phyloP scores from a whole-genome alignment of 92 coral and sea anemone species.

The Diadumene lineata region DNA sequence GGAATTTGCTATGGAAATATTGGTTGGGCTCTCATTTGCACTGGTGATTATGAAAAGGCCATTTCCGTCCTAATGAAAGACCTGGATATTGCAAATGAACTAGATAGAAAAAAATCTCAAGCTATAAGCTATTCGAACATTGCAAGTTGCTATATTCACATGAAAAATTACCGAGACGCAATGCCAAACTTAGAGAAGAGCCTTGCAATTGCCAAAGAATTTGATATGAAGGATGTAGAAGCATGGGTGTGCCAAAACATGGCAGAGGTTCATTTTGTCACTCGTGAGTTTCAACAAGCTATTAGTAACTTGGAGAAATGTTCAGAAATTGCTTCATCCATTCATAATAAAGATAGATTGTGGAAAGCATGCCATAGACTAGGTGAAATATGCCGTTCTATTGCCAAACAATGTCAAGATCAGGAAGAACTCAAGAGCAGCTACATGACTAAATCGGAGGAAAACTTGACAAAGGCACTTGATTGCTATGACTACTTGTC shows the following conservation, averaged over 20 bases:
- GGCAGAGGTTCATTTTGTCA: background rate
- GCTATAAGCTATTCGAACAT: background rate
- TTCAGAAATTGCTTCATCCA: slow-evolving; percentile 2
- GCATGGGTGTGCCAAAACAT: background rate
- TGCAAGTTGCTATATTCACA: background rate
- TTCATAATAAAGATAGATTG: slow-evolving; percentile 8
- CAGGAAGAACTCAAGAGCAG: background rate
- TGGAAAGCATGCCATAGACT: background rate
- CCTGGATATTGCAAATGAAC: background rate
- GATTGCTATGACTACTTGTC: background rate
- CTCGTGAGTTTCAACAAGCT: slow-evolving; percentile 7
- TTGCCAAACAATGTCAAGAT: background rate
- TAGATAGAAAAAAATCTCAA: background rate
- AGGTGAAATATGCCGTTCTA: slow-evolving; percentile 4
- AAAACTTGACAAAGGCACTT: background rate
- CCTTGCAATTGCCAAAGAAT: slow-evolving; percentile 7
- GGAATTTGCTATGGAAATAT: background rate
- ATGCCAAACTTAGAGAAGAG: background rate
- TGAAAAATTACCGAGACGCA: background rate
- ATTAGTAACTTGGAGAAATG: background rate
- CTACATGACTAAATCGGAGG: background rate
- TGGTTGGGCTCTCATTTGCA: background rate
- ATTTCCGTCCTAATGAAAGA: background rate
- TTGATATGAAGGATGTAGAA: background rate
- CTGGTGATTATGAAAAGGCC: slow-evolving; percentile 13